phyloP scores from a whole-genome alignment of 2,797 vertebrate genomes.

The Anomalospiza imberbis region DNA sequence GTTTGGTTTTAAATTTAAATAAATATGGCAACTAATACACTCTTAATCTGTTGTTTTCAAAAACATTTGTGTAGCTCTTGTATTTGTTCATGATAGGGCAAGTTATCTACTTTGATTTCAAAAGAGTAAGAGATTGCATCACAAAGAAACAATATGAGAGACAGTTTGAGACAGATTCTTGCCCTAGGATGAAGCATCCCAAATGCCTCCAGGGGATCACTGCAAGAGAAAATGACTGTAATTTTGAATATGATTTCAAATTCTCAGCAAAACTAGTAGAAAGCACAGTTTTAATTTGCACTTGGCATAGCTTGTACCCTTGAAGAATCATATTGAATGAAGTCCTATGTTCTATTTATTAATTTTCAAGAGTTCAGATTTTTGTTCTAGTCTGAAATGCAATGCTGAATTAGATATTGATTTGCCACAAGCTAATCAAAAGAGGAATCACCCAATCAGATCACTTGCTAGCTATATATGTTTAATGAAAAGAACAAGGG shows the following conservation, averaged over 20 bases:
- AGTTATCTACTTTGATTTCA: not conserved
- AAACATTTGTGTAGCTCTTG: not conserved
- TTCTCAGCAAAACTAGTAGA: not conserved
- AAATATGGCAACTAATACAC: not conserved
- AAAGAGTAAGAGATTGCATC: not conserved
- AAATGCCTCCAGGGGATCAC: not conserved
- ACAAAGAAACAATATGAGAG: not conserved
- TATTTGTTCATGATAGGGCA: not conserved
- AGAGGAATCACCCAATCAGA: not conserved
- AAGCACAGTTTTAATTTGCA: not conserved
- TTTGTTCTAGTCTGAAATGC: not conserved
- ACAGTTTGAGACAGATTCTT: not conserved
- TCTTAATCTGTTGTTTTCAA: not conserved
- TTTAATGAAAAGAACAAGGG: not conserved
- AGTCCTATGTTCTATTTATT: not conserved
- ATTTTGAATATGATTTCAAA: not conserved
- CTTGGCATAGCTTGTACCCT: not conserved
- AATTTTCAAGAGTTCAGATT: not conserved
- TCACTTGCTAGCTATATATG: not conserved
- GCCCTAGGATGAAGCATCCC: not conserved
- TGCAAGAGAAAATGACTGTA: not conserved
- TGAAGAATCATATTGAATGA: not conserved
- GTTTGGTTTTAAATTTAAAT: not conserved
- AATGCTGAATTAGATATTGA: not conserved
- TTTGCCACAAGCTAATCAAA: not conserved